Conservation (phyloP, 1,140 invertebrate genomes). For the Tetramorium simillimum region DNA sequence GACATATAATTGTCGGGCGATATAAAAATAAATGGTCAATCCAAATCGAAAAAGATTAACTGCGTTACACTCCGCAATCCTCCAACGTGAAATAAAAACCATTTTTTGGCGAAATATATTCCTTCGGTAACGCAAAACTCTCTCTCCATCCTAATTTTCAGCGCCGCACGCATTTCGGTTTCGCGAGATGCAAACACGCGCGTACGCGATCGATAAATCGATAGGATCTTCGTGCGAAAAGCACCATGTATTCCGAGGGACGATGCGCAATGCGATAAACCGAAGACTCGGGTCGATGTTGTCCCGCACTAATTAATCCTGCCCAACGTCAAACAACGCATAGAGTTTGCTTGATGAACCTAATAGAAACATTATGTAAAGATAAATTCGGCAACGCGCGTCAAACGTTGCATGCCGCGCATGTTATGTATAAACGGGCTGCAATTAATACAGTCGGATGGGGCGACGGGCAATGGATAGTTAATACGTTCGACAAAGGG, state of each 20-base stretch:
- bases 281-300: conserved; percentile 40
- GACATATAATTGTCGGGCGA: background rate
- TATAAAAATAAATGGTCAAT: conserved; percentile 22
- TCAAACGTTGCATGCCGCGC: conserved; percentile 56
- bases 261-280: conserved; percentile 43
- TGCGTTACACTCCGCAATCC: background rate
- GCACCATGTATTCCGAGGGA: background rate
- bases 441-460: conserved; percentile 67
- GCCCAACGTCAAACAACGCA: conserved; percentile 57
- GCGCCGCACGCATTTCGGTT: background rate
- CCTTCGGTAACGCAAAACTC: background rate
- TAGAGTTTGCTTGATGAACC: conserved; percentile 61
- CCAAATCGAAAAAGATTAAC: conserved; percentile 1
- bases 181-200: background rate
- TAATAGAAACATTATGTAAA: conserved; percentile 70
- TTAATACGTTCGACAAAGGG: conserved; percentile 57
- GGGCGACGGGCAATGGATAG: conserved; percentile 21
- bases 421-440: conserved; percentile 65
- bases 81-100: background rate
- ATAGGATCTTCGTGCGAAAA: conserved; percentile 15
- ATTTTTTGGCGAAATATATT: background rate
- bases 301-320: conserved; percentile 61
- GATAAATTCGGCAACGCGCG: conserved; percentile 67
- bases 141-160: background rate
- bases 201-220: conserved; percentile 20